These are phyloP conservation scores for Megaleporinus macrocephalus DNA, from an alignment of 2,113 vertebrate genomes.

Conservation along the genomic window DNA sequence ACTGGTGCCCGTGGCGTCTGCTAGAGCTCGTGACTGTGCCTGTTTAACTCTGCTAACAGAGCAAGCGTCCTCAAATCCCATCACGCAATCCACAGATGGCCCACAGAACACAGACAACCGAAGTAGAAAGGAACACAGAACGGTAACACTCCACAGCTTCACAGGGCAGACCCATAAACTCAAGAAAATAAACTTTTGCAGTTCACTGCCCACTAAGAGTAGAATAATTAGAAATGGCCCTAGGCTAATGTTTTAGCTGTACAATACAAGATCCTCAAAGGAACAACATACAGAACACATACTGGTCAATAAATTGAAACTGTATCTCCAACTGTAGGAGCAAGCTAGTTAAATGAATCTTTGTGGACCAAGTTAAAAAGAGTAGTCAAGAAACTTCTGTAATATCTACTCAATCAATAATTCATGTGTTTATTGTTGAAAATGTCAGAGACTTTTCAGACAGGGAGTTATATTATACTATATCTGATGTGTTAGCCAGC, in stretches of 20 bases:
- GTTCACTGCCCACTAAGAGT: not conserved
- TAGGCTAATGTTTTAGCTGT: slow-evolving; percentile 5
- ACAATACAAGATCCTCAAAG: slow-evolving; percentile 72
- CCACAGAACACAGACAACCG: slow-evolving; percentile 73
- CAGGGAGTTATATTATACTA: no score
- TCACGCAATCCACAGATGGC: slow-evolving; percentile 79
- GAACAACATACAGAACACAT: slow-evolving; percentile 55
- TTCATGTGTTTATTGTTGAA: no score
- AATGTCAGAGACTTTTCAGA: no score
- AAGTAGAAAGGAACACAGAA: slow-evolving; percentile 64
- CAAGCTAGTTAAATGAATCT: not conserved
- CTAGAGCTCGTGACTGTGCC: slow-evolving; percentile 75
- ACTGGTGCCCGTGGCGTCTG: slow-evolving; percentile 74
- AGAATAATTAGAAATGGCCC: not conserved
- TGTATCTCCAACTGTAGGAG: slow-evolving; percentile 75
- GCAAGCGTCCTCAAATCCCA: slow-evolving; percentile 72
- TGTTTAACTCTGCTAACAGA: slow-evolving; percentile 77
- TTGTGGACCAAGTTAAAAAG: no score
- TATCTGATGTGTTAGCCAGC: no score
- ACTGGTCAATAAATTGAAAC: slow-evolving; percentile 79
- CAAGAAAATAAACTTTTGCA: slow-evolving; percentile 4
- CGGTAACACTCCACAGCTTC: slow-evolving; percentile 61
- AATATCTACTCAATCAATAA: no score
- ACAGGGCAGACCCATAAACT: slow-evolving; percentile 43
- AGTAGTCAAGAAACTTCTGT: no score